Conservation (phyloP, 2,888 invertebrate genomes). For the Phytoseiulus persimilis region DNA sequence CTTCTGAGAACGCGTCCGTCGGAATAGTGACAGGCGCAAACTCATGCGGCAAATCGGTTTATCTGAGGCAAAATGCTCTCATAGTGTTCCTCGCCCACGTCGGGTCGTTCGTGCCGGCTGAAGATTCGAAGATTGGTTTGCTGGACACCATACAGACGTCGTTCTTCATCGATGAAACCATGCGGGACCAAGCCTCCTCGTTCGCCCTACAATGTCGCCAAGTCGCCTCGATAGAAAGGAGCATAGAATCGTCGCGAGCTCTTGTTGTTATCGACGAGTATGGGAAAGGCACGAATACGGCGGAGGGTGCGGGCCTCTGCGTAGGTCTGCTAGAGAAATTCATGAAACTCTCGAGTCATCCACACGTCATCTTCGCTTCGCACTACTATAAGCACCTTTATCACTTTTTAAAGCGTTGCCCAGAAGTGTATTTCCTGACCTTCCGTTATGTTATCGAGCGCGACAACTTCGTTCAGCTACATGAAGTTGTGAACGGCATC, state of each 20-base stretch:
- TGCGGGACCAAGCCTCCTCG: conserved; percentile 48
- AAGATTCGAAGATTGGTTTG: conserved; percentile 62
- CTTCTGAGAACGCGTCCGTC: neutral
- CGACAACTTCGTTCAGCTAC: conserved; percentile 61
- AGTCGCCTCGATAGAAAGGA: conserved; percentile 55
- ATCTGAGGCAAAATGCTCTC: conserved; percentile 53
- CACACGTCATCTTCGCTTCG: conserved; percentile 68
- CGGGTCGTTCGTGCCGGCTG: conserved; percentile 80
- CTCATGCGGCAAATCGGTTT: neutral
- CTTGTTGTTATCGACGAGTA: conserved; percentile 79
- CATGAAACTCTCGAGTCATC: conserved; percentile 50
- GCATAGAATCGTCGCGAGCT: conserved; percentile 58
- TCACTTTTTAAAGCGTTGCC: conserved; percentile 26
- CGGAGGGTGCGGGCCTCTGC: conserved; percentile 67
- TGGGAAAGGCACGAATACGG: conserved; percentile 70
- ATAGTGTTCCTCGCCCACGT: conserved; percentile 77
- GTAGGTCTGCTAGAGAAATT: conserved; percentile 63
- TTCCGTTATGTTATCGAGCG: conserved; percentile 58
- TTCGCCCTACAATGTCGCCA: conserved; percentile 48
- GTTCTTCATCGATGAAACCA: conserved; percentile 67
- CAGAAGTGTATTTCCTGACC: conserved; percentile 52
- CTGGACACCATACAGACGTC: conserved; percentile 67
- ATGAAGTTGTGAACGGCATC: conserved; percentile 59
- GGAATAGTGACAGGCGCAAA: neutral
- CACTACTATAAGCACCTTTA: conserved; percentile 56